A percentile compares a stretch with the other conserved stretches of the same genome.
phyloP scores from a whole-genome alignment of 2,797 vertebrate genomes.

The Fringilla coelebs region DNA sequence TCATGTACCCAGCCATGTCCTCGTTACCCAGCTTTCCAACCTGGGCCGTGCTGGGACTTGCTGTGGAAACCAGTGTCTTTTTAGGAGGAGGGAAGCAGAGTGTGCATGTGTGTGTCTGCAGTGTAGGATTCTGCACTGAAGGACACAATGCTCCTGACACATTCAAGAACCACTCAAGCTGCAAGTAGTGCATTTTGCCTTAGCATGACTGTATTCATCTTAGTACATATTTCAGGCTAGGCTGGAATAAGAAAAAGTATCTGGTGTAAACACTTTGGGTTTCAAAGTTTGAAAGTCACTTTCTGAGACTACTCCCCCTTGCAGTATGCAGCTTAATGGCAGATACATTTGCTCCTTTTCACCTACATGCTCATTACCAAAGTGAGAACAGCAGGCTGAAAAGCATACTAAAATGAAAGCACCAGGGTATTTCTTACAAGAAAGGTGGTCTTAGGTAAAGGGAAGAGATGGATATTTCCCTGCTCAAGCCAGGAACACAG shows the following conservation, averaged over 20 bases:
- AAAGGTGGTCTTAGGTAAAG: background rate
- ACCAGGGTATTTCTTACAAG: background rate
- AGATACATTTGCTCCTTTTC: background rate
- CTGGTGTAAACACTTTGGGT: background rate
- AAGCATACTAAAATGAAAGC: background rate
- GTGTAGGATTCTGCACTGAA: no score
- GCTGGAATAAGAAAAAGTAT: background rate
- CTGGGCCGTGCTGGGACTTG: background rate
- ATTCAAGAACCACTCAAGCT: background rate
- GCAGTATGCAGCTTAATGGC: background rate
- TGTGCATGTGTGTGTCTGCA: fast-evolving
- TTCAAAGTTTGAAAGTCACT: background rate
- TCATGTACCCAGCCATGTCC: background rate
- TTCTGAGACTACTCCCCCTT: background rate
- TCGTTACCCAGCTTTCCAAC: background rate
- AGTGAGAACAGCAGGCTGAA: background rate
- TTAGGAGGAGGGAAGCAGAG: background rate
- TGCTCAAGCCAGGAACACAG: background rate
- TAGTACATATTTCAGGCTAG: background rate
- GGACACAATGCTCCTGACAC: background rate
- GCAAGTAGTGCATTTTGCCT: background rate
- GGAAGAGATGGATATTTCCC: background rate
- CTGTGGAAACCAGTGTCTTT: background rate
- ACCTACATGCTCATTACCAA: background rate
- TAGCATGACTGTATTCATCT: background rate